These are phyloP conservation scores for Herpetotheres cachinnans DNA, from an alignment of 2,113 vertebrate genomes.

Conservation along the genomic window DNA sequence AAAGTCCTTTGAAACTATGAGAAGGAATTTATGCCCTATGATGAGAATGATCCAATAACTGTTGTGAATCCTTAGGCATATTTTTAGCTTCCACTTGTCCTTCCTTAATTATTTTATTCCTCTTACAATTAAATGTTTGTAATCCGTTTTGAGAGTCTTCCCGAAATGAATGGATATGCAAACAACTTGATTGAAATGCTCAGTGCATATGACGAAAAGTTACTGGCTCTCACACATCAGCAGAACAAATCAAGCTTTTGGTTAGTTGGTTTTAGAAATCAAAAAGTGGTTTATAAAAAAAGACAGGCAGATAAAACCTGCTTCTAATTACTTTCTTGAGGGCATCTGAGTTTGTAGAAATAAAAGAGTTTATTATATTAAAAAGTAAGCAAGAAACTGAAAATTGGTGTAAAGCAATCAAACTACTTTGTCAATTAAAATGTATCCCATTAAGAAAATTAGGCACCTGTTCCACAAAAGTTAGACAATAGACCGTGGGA, in stretches of 20 bases:
- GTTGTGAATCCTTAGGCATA: constrained; percentile 63
- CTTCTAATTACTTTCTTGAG: constrained; percentile 51
- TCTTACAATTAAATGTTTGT: constrained; percentile 66
- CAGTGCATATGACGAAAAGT: constrained; percentile 62
- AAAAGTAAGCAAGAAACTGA: constrained; percentile 38
- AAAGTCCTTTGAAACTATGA: constrained; percentile 69
- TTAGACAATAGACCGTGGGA: constrained; percentile 41
- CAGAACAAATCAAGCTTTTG: constrained; percentile 59
- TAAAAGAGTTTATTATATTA: constrained; percentile 41
- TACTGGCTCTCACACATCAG: constrained; percentile 63
- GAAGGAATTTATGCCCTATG: constrained; percentile 49
- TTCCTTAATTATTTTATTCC: constrained; percentile 59
- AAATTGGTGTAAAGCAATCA: constrained; percentile 36
- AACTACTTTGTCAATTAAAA: constrained; percentile 65
- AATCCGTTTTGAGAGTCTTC: constrained; percentile 60
- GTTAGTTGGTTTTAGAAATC: constrained; percentile 59
- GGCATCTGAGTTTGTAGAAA: constrained; percentile 30
- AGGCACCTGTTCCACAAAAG: constrained; percentile 67
- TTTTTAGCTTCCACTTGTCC: constrained; percentile 69
- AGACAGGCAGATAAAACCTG: constrained; percentile 51
- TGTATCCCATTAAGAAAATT: constrained; percentile 67
- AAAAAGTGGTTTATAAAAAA: constrained; percentile 56
- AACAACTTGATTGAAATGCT: constrained; percentile 65
- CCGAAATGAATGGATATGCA: constrained; percentile 60
- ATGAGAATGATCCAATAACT: constrained; percentile 66